Evolutionary conservation across 2,113 vertebrate genomes (phyloP), one percentile per base, ranked within the genome.

Genomic region (Austrofundulus limnaeus): DNA sequence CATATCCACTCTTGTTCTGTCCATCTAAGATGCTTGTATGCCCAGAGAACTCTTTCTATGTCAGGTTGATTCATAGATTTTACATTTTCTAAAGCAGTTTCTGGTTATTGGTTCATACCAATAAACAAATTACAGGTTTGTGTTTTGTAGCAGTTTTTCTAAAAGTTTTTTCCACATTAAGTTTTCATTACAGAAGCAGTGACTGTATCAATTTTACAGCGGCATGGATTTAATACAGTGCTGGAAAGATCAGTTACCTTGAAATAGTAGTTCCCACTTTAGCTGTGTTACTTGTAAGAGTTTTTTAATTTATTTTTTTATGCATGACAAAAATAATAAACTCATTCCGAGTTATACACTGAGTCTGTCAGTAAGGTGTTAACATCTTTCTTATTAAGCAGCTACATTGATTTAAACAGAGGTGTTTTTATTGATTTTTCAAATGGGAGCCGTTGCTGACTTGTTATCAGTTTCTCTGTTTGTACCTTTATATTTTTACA

Each of bases 401-500:
- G 51, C 62, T 57, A 39, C 23, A 13, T 25, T 37, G 49, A 60
- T 77, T 63, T 51, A 59, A 70, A 72, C 51, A 38, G 37, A 48
- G 56, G 52, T 48, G 37, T 56, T 53, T 12, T 17, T 75, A 83
- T 66, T 81, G 80, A 82, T 81, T 85, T 81, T 59, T 62, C 54
- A n/a, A 46, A 54, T 85, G 82, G 69, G 56, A 49, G 53, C 28
- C 61, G 75, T 70, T 64, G n/a, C n/a, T n/a, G 75, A 77, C 74
- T 76, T 65, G 50, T 77, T 52, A 71, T 85, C 72, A 82, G 62
- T 86, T 72, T 70, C 81, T 78, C 59, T 66, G 57, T 66, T 62
- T 77, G 48, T 58, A 34, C 54, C 28, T 69, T 67, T 69, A 70
- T 77, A 62, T 77, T 87, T 83, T 67, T 55, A 68, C 78, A 57